These are phyloP conservation scores for Donacobius atricapilla DNA, from an alignment of 2,113 vertebrate species.

Conservation along the genomic window DNA sequence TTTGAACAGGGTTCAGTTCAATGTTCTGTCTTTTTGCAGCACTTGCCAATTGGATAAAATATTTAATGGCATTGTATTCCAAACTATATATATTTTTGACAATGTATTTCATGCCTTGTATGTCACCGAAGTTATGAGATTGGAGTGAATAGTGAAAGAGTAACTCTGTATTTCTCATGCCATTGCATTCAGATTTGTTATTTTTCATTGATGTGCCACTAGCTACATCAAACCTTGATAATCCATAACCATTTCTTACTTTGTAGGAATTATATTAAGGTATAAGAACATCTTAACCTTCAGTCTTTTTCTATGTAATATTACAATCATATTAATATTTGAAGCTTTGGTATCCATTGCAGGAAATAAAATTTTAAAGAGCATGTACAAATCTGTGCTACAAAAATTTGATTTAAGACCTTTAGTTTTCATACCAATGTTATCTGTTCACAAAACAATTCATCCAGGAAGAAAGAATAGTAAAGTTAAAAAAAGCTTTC, in stretches of 20 bases:
- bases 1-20: neutral
- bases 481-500: neutral
- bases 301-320: constrained; percentile 51
- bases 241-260: constrained; percentile 24
- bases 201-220: constrained; percentile 23
- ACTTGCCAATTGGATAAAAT: constrained; percentile 38
- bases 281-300: constrained; percentile 49
- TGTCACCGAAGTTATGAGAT: constrained; percentile 31
- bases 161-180: constrained; percentile 13
- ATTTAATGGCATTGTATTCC: constrained; percentile 33
- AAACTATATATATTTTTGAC: constrained; percentile 25
- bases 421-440: neutral
- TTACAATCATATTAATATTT: constrained; percentile 65
- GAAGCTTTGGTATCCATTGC: constrained; percentile 19
- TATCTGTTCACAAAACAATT: neutral
- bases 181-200: neutral
- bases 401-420: constrained; percentile 20
- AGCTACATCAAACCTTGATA: constrained; percentile 46
- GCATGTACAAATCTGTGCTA: constrained; percentile 9
- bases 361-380: constrained; percentile 56
- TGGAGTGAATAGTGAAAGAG: constrained; percentile 52
- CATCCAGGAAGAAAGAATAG: neutral
- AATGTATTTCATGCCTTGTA: constrained; percentile 50
- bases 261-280: constrained; percentile 46
- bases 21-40: neutral